Evolutionary conservation across 1,140 invertebrate genomes (phyloP).

Genomic region (Drosophila albomicans): DNA sequence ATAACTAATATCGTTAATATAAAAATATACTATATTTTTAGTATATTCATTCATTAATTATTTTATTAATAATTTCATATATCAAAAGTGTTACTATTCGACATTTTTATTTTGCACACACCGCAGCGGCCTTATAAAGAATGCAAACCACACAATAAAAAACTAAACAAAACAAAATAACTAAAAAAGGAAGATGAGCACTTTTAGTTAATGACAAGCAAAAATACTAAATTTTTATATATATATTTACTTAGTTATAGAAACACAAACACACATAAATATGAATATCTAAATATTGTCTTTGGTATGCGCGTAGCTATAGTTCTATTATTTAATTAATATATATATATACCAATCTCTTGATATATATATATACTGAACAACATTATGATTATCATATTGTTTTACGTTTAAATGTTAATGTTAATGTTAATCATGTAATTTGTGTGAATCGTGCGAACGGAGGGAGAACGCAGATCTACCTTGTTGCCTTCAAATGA

Average conservation of each 20-base stretch:
- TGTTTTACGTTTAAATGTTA: constrained; percentile 57
- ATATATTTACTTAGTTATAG: constrained; percentile 21
- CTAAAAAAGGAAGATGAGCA: constrained; percentile 33
- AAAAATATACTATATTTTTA: constrained; percentile 5
- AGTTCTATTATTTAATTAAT: constrained; percentile 70
- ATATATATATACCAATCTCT: constrained; percentile 16
- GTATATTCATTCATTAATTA: constrained; percentile 17
- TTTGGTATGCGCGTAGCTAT: constrained; percentile 74
- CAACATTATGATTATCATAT: constrained; percentile 58
- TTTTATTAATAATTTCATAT: constrained; percentile 11
- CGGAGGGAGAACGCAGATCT: constrained; percentile 67
- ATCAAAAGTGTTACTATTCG: constrained; percentile 24
- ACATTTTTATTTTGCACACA: constrained; percentile 57
- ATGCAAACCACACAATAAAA: constrained; percentile 43
- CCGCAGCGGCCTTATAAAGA: constrained; percentile 75
- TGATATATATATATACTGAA: constrained; percentile 7
- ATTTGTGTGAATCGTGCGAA: constrained; percentile 67
- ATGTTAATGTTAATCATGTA: constrained; percentile 50
- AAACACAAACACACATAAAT: constrained; percentile 17
- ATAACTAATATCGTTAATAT: constrained; percentile 8
- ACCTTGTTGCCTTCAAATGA: constrained; percentile 85
- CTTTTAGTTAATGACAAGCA: constrained; percentile 65
- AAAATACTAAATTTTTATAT: constrained; percentile 32
- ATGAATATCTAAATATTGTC: constrained; percentile 39
- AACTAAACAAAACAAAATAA: constrained; percentile 24